Evolutionary conservation across 53 echinoderm and acorn worm genomes (phyloP).

Genomic region (Stichopus horrens): DNA sequence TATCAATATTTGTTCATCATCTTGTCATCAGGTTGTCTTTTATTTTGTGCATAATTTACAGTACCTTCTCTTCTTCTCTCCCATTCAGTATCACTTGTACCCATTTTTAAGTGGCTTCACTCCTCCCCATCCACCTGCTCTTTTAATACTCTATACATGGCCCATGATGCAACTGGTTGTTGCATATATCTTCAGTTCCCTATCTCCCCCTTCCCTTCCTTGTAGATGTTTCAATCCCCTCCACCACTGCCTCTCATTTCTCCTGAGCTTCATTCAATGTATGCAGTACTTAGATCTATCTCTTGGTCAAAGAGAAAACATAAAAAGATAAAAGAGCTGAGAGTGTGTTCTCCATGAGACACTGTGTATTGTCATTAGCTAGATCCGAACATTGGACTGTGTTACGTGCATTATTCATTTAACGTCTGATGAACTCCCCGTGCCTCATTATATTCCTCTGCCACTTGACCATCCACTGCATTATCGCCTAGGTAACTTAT

Average conservation of each 20-base stretch:
- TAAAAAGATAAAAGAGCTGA: no score
- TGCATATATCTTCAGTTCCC: neutral
- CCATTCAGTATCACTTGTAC: no score
- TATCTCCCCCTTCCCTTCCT: neutral
- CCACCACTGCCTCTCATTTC: neutral
- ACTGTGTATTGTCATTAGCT: neutral
- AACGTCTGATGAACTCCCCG: neutral
- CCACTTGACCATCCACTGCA: slow-evolving; percentile 8
- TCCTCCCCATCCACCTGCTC: neutral
- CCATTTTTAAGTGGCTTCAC: neutral
- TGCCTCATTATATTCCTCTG: slow-evolving; percentile 8
- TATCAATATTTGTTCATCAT: no score
- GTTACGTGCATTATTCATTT: slow-evolving; percentile 1
- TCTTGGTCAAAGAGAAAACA: no score
- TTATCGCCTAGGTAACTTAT: slow-evolving; percentile 12
- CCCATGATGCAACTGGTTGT: no score
- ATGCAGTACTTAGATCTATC: no score
- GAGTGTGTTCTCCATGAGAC: no score
- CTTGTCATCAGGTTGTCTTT: no score
- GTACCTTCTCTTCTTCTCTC: no score
- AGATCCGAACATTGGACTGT: neutral
- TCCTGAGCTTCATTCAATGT: neutral
- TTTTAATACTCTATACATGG: no score
- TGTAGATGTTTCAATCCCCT: neutral
- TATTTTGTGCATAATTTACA: no score